These are phyloP conservation scores for Scaptodrosophila lebanonensis DNA, from an alignment of 1,140 invertebrate genomes.

Conservation along the genomic window DNA sequence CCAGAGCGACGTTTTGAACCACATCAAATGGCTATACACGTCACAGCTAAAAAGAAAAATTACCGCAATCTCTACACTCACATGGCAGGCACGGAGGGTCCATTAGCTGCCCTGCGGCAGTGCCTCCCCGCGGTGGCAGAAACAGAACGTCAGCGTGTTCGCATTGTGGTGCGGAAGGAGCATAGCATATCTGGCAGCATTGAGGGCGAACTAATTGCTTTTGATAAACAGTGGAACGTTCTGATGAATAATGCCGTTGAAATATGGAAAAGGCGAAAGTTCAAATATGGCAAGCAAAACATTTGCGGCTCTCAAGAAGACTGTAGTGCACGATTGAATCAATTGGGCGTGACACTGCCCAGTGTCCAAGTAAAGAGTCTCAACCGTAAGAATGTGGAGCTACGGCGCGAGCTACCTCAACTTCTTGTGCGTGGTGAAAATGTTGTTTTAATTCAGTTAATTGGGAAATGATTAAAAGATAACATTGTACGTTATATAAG, in stretches of 20 bases:
- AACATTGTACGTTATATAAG: neutral
- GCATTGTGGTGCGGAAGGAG: conserved; percentile 83
- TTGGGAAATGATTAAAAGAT: conserved; percentile 18
- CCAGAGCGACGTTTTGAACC: conserved; percentile 43
- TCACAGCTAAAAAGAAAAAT: conserved; percentile 51
- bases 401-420: conserved; percentile 86
- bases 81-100: conserved; percentile 81
- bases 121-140: conserved; percentile 79
- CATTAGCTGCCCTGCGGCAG: conserved; percentile 81
- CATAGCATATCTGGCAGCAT: conserved; percentile 85
- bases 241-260: conserved; percentile 92
- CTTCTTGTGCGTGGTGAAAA: conserved; percentile 91
- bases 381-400: conserved; percentile 82
- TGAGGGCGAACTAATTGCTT: conserved; percentile 89
- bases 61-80: conserved; percentile 81
- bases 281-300: conserved; percentile 57
- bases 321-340: conserved; percentile 33
- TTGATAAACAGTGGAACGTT: conserved; percentile 97
- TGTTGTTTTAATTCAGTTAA: conserved; percentile 79
- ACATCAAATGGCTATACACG: conserved; percentile 60
- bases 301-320: conserved; percentile 30
- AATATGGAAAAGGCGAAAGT: conserved; percentile 84
- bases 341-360: conserved; percentile 75
- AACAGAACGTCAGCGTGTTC: conserved; percentile 78
- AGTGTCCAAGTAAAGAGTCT: conserved; percentile 78